A percentile compares a stretch with the other conserved stretches of the same genome.
These are phyloP conservation scores for Pristionchus mayeri DNA, from an alignment of 2,888 invertebrate species.

Conservation along the genomic window DNA sequence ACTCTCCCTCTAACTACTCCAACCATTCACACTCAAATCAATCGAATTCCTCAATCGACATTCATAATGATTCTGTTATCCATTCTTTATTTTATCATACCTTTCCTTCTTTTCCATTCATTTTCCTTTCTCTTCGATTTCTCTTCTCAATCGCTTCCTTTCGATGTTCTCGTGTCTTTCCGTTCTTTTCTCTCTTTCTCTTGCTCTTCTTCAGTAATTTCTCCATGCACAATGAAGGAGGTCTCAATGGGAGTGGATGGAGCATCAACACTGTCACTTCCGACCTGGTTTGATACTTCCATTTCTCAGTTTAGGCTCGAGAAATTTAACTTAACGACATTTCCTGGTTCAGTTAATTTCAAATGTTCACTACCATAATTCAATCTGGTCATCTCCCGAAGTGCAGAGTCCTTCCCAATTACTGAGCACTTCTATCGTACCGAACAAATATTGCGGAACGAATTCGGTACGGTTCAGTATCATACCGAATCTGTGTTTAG, in stretches of 20 bases:
- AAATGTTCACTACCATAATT: no score
- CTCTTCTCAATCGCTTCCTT: background rate
- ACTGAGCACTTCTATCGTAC: no score
- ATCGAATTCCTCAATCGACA: background rate
- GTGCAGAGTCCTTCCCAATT: no score
- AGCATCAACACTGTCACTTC: background rate
- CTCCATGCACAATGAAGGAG: constrained; percentile 2
- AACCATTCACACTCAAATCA: constrained; percentile 26
- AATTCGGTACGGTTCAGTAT: no score
- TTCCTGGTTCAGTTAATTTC: no score
- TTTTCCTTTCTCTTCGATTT: background rate
- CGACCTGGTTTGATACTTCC: background rate
- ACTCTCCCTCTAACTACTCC: constrained; percentile 12
- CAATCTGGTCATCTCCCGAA: background rate
- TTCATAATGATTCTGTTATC: background rate
- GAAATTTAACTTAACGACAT: no score
- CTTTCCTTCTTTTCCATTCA: background rate
- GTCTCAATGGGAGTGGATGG: constrained; percentile 16
- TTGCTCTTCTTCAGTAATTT: background rate
- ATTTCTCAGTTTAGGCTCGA: no score
- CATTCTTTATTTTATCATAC: background rate
- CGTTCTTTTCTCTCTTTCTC: background rate
- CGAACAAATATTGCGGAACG: no score
- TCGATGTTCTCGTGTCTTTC: no score
- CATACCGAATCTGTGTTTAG: no score